Evolutionary conservation across 2,113 vertebrate genomes (phyloP).

Genomic region (Serilophus lunatus): DNA sequence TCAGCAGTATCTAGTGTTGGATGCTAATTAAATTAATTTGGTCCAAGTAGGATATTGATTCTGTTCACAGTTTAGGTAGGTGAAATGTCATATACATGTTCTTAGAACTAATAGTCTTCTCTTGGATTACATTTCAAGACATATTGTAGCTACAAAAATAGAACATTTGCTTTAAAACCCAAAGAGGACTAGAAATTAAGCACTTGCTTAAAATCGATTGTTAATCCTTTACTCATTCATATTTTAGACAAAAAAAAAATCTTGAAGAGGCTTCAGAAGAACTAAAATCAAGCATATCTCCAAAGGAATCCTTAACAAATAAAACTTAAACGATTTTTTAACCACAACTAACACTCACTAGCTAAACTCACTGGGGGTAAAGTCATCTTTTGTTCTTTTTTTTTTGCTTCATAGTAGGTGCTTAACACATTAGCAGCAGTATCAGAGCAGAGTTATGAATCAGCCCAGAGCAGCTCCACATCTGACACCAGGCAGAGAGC

Average conservation of each 20-base stretch:
- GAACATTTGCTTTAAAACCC: neutral
- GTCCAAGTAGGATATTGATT: neutral
- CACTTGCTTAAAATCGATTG: neutral
- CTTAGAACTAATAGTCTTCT: neutral
- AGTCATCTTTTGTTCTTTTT: neutral
- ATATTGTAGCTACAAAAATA: neutral
- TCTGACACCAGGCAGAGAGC: fast-evolving
- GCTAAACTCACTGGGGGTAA: neutral
- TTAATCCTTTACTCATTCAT: neutral
- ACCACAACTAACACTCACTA: neutral
- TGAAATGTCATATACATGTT: neutral
- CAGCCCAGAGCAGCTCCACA: neutral
- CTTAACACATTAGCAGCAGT: neutral
- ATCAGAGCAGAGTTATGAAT: neutral
- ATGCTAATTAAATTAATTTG: neutral
- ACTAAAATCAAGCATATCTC: neutral
- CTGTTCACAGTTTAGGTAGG: neutral
- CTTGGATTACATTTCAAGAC: neutral
- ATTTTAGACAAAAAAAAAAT: neutral
- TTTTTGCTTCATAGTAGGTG: fast-evolving
- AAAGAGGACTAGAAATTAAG: neutral
- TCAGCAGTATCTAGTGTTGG: neutral
- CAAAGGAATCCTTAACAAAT: neutral
- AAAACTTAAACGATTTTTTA: neutral
- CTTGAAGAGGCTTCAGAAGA: neutral